Conservation (phyloP, 1,140 invertebrate genomes). For the Trachymyrmex cornetzi region DNA sequence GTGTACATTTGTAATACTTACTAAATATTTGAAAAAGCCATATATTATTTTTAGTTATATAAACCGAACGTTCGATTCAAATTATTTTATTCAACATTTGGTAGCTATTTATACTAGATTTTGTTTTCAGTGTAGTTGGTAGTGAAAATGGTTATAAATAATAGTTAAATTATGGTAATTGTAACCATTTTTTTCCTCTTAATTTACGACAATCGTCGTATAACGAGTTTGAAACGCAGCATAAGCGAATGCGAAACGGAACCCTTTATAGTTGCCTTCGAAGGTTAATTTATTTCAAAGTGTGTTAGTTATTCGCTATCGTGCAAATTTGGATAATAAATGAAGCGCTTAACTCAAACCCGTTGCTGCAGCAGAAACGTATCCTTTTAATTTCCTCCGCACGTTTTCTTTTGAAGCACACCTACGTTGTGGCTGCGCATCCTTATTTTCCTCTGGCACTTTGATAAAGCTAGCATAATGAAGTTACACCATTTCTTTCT, state of each 20-base stretch:
- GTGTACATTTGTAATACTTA: too few relatives aligned
- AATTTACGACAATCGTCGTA: not conserved
- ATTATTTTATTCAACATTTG: too few relatives aligned
- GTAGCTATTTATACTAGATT: too few relatives aligned
- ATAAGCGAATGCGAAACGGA: constrained; percentile 31
- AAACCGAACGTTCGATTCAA: too few relatives aligned
- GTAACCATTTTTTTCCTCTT: too few relatives aligned
- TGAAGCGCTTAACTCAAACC: constrained; percentile 52
- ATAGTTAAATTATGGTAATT: too few relatives aligned
- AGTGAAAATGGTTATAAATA: too few relatives aligned
- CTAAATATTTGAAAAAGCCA: too few relatives aligned
- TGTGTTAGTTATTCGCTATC: constrained; percentile 50
- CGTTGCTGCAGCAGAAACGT: not conserved
- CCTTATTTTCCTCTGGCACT: constrained; percentile 8
- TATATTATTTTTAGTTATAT: too few relatives aligned
- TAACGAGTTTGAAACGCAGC: not conserved
- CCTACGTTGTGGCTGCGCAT: not conserved
- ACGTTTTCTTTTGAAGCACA: constrained; percentile 18
- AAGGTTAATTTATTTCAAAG: constrained; percentile 47
- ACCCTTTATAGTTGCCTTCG: not conserved
- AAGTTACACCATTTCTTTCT: constrained; percentile 24
- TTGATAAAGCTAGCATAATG: constrained; percentile 5
- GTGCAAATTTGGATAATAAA: constrained; percentile 54
- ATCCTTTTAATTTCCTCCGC: constrained; percentile 32
- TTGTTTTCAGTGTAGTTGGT: too few relatives aligned